Percentiles rank a stretch among this genome's conserved stretches.
phyloP scores from a whole-genome alignment of 2,888 invertebrate species.

The Neoscelio sp. region DNA sequence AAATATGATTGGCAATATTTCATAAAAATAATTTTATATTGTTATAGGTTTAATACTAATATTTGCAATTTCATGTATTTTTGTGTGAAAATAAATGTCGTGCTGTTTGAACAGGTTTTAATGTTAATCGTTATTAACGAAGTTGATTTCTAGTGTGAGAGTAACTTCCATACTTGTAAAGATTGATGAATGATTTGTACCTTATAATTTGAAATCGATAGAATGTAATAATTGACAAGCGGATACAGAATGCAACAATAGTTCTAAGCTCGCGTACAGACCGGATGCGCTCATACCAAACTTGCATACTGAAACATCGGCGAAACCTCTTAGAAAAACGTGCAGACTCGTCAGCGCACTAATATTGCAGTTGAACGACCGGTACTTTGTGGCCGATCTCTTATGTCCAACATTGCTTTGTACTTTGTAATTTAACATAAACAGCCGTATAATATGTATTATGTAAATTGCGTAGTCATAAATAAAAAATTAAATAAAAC shows the following conservation, averaged over 20 bases:
- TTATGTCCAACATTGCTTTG: conserved; percentile 21
- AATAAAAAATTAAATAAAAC: no score
- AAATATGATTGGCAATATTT: no score
- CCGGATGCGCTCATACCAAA: conserved; percentile 80
- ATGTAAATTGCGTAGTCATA: no score
- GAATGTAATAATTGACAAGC: conserved; percentile 73
- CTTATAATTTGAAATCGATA: conserved; percentile 59
- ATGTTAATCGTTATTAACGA: background rate
- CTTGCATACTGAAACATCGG: conserved; percentile 80
- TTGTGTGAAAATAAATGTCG: no score
- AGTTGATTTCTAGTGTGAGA: background rate
- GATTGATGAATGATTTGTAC: conserved; percentile 27
- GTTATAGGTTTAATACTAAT: no score
- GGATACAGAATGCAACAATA: conserved; percentile 80
- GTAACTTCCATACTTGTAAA: conserved; percentile 8
- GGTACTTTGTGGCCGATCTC: conserved; percentile 22
- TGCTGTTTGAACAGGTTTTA: background rate
- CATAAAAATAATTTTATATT: no score
- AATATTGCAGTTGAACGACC: conserved; percentile 65
- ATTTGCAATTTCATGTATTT: no score
- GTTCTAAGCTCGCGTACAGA: conserved; percentile 77
- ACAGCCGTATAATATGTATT: background rate
- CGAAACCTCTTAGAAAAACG: conserved; percentile 73
- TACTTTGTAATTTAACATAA: conserved; percentile 33
- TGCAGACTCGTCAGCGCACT: conserved; percentile 71